These are phyloP conservation scores for Pammene aurita DNA, from an alignment of 2,888 invertebrate genomes.

Conservation along the genomic window DNA sequence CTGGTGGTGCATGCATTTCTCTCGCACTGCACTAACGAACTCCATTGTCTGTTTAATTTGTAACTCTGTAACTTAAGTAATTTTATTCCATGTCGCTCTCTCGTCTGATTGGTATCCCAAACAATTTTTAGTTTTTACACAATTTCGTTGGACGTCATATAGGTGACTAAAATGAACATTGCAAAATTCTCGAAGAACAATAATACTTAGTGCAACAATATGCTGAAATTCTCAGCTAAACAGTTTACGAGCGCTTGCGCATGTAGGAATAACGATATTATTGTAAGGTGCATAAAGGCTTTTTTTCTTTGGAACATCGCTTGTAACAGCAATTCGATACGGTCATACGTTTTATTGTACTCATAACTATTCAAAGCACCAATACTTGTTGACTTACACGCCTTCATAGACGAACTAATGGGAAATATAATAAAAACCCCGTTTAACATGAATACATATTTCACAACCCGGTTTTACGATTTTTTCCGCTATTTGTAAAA, in stretches of 20 bases:
- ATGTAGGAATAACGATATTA: background rate
- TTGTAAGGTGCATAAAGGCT: background rate
- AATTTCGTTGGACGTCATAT: too few species aligned
- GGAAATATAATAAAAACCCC: too few species aligned
- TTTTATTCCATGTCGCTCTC: too few species aligned
- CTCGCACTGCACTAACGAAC: too few species aligned
- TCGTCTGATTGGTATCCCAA: too few species aligned
- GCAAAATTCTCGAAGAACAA: background rate
- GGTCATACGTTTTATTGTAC: background rate
- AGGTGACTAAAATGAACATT: background rate
- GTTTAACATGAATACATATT: too few species aligned
- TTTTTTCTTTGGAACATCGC: background rate
- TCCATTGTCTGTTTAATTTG: too few species aligned
- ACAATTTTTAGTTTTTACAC: too few species aligned
- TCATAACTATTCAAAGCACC: conserved; percentile 2
- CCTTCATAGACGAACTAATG: background rate
- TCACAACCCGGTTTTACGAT: too few species aligned
- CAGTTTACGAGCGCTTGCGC: conserved; percentile 11
- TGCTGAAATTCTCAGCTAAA: conserved; percentile 7
- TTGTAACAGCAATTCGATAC: conserved; percentile 20
- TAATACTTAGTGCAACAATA: background rate
- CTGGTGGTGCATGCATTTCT: too few species aligned
- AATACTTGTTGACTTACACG: background rate
- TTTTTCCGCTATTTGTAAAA: too few species aligned
- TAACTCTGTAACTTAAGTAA: too few species aligned